A percentile compares a stretch with the other conserved stretches of the same genome.
These are phyloP conservation scores for Siniperca chuatsi DNA, from an alignment of 2,113 vertebrate species.

Conservation along the genomic window DNA sequence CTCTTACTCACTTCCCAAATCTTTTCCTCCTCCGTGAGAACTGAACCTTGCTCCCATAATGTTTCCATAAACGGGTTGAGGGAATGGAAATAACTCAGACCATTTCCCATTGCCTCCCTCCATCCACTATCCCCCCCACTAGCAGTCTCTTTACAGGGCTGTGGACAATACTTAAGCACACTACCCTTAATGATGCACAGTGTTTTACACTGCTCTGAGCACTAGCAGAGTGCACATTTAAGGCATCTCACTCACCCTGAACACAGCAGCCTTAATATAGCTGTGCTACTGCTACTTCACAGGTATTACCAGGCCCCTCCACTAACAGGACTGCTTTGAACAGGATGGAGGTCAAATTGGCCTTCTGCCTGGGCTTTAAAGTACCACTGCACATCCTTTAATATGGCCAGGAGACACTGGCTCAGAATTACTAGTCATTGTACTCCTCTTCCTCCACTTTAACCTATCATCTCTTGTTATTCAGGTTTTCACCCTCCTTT, in stretches of 20 bases:
- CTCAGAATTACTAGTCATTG: conserved; percentile 25
- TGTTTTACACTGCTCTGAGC: conserved; percentile 55
- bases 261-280: conserved; percentile 45
- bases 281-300: conserved; percentile 36
- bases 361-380: conserved; percentile 37
- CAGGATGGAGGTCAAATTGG: conserved; percentile 53
- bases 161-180: conserved; percentile 60
- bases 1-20: conserved; percentile 54
- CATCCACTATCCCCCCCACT: conserved; percentile 40
- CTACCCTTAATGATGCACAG: conserved; percentile 69
- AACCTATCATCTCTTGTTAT: conserved; percentile 24
- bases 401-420: conserved; percentile 11
- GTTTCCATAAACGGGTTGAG: conserved; percentile 82
- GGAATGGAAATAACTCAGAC: conserved; percentile 83
- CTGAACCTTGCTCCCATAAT: conserved; percentile 74
- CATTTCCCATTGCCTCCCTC: conserved; percentile 70
- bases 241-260: conserved; percentile 29
- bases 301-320: conserved; percentile 26
- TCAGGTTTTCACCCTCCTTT: neutral
- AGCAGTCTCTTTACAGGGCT: conserved; percentile 53
- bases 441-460: conserved; percentile 4
- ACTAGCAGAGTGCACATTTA: conserved; percentile 49
- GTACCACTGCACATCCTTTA: conserved; percentile 26
- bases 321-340: conserved; percentile 44
- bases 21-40: conserved; percentile 77